A percentile compares a stretch with the other conserved stretches of the same genome.
phyloP scores from a whole-genome alignment of 1,140 invertebrate genomes.

The Agrilus planipennis region DNA sequence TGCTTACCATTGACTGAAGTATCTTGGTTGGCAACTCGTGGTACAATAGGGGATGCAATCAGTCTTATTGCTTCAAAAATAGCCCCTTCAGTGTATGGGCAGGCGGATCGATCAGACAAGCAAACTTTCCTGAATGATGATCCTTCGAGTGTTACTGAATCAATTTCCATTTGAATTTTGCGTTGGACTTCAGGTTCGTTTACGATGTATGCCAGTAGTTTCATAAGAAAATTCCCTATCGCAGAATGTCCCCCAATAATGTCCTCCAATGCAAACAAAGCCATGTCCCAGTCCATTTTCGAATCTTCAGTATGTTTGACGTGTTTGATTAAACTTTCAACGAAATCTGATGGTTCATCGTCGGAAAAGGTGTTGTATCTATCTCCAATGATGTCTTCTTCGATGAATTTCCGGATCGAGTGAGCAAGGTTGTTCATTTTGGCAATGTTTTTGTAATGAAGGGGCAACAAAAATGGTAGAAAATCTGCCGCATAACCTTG shows the following conservation, averaged over 20 bases:
- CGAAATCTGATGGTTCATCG: constrained; percentile 52
- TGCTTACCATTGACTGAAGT: constrained; percentile 48
- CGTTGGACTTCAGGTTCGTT: constrained; percentile 46
- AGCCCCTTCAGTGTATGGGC: constrained; percentile 74
- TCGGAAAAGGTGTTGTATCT: constrained; percentile 40
- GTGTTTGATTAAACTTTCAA: constrained; percentile 57
- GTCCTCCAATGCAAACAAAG: constrained; percentile 69
- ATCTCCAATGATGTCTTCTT: constrained; percentile 53
- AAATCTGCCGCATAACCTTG: constrained; percentile 80
- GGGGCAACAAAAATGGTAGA: constrained; percentile 63
- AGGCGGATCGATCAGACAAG: constrained; percentile 40
- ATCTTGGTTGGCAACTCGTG: constrained; percentile 71
- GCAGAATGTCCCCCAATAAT: constrained; percentile 80
- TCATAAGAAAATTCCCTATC: constrained; percentile 64
- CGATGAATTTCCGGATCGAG: constrained; percentile 57
- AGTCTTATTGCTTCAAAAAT: constrained; percentile 65
- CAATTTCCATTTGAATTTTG: constrained; percentile 57
- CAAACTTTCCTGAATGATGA: constrained; percentile 14
- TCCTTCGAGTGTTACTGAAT: constrained; percentile 33
- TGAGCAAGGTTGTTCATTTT: constrained; percentile 53
- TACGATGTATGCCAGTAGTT: constrained; percentile 36
- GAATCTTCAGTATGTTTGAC: constrained; percentile 39
- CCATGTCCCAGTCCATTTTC: constrained; percentile 46
- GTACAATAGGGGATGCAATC: constrained; percentile 79
- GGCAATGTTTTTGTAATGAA: constrained; percentile 53